These are phyloP conservation scores for Tuberolachnus salignus DNA, from an alignment of 2,888 invertebrate genomes.

Conservation along the genomic window DNA sequence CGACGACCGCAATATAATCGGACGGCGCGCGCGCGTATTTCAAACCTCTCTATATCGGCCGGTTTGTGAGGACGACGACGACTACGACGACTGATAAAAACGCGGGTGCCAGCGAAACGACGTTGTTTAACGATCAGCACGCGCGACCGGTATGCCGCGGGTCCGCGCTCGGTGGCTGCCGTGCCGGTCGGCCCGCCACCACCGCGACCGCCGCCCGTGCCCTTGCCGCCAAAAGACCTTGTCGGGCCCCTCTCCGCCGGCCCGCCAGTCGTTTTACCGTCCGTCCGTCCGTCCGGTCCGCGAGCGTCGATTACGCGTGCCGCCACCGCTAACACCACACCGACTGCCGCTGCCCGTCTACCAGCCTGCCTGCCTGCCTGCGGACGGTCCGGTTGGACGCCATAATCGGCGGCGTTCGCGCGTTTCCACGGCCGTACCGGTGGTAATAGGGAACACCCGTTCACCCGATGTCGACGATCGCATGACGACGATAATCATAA, in stretches of 20 bases:
- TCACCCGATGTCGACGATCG: not conserved
- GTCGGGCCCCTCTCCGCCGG: not conserved
- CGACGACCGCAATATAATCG: too few relatives aligned
- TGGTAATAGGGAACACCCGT: not conserved
- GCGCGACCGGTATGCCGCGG: slow-evolving; percentile 41
- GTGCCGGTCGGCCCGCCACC: not conserved
- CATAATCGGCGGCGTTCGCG: not conserved
- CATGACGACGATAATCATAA: too few relatives aligned
- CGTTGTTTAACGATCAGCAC: slow-evolving; percentile 50
- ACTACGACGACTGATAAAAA: not conserved
- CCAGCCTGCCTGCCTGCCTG: too few relatives aligned
- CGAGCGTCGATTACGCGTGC: not conserved
- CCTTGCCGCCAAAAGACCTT: slow-evolving; percentile 44
- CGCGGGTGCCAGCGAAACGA: not conserved
- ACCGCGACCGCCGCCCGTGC: slow-evolving; percentile 17
- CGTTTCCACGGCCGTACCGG: not conserved
- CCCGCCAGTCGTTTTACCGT: not conserved
- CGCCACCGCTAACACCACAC: not conserved
- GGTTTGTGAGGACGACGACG: not conserved
- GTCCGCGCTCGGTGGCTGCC: slow-evolving; percentile 33
- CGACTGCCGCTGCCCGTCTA: not conserved
- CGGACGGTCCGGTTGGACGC: not conserved
- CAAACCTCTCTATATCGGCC: not conserved
- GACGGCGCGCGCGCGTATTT: not conserved
- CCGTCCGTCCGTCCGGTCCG: not conserved